These are phyloP conservation scores for Physella acuta DNA, from an alignment of 1,140 invertebrate genomes.

Conservation along the genomic window DNA sequence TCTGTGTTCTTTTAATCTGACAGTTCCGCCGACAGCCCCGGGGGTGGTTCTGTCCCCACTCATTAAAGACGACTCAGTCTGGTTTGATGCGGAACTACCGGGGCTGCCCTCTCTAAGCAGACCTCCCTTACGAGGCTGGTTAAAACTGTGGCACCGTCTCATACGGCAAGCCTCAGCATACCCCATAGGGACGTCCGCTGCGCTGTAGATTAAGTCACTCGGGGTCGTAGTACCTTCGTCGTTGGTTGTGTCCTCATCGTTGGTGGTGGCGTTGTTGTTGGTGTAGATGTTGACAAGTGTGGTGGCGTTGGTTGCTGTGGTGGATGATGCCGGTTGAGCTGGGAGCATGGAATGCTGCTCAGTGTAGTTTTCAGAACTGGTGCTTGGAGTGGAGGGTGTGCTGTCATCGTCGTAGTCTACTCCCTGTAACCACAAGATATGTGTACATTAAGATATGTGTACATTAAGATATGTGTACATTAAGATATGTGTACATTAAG, in stretches of 20 bases:
- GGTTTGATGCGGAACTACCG: slow-evolving; percentile 19
- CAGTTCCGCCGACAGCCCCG: slow-evolving; percentile 32
- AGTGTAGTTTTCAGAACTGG: neutral
- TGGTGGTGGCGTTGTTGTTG: slow-evolving; percentile 19
- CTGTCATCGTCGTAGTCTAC: slow-evolving; percentile 5
- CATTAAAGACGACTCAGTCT: neutral
- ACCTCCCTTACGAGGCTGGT: slow-evolving; percentile 25
- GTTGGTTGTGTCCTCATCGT: slow-evolving; percentile 21
- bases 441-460: no score
- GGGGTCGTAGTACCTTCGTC: slow-evolving; percentile 20
- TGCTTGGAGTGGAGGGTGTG: neutral
- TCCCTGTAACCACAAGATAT: neutral
- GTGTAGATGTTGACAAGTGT: slow-evolving; percentile 22
- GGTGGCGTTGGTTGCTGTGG: neutral
- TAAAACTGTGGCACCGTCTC: slow-evolving; percentile 31
- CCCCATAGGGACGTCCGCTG: slow-evolving; percentile 28
- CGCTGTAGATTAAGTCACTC: slow-evolving; percentile 31
- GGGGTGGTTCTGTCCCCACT: slow-evolving; percentile 8
- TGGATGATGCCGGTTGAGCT: neutral
- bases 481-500: no score
- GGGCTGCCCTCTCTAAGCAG: slow-evolving; percentile 21
- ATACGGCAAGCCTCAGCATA: slow-evolving; percentile 30
- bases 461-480: no score
- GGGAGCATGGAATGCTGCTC: slow-evolving; percentile 20
- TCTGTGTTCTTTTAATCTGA: slow-evolving; percentile 40